Evolutionary conservation across 1,140 invertebrate species (phyloP).

Genomic region (Rhynchophorus ferrugineus): DNA sequence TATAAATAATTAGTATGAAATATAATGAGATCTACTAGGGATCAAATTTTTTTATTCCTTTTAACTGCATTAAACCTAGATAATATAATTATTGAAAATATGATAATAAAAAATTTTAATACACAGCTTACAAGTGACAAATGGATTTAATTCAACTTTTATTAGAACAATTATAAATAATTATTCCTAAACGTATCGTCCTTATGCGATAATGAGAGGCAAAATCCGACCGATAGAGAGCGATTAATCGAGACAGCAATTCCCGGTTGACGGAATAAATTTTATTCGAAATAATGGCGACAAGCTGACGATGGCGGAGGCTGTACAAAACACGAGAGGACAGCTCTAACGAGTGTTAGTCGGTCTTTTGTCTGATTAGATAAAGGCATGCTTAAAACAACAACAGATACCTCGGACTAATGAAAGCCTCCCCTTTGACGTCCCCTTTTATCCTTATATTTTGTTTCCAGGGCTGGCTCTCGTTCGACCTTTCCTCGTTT

Average conservation of each 20-base stretch:
- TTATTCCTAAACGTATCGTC: no score
- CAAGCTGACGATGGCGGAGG: constrained; percentile 6
- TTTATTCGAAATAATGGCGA: constrained; percentile 18
- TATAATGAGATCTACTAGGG: no score
- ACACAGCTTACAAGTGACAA: no score
- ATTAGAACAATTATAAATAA: no score
- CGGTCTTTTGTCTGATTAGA: constrained; percentile 41
- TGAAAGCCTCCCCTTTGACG: constrained; percentile 35
- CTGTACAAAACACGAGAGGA: constrained; percentile 10
- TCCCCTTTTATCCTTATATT: constrained; percentile 4
- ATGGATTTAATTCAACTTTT: no score
- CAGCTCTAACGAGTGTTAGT: constrained; percentile 29
- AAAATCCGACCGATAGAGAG: background rate
- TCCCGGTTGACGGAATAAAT: constrained; percentile 24
- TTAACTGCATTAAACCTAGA: no score
- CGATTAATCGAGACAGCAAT: background rate
- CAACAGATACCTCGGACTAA: constrained; percentile 40
- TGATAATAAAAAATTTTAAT: no score
- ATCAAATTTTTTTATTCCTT: no score
- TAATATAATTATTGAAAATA: no score
- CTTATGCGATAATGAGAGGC: no score
- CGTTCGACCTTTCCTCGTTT: background rate
- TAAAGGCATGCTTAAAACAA: constrained; percentile 44
- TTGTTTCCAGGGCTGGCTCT: constrained; percentile 1
- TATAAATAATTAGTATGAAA: no score